A percentile compares a stretch with the other conserved stretches of the same genome.
Conservation (phyloP, 2,797 vertebrate genomes). For the Muscicapa comitata region DNA sequence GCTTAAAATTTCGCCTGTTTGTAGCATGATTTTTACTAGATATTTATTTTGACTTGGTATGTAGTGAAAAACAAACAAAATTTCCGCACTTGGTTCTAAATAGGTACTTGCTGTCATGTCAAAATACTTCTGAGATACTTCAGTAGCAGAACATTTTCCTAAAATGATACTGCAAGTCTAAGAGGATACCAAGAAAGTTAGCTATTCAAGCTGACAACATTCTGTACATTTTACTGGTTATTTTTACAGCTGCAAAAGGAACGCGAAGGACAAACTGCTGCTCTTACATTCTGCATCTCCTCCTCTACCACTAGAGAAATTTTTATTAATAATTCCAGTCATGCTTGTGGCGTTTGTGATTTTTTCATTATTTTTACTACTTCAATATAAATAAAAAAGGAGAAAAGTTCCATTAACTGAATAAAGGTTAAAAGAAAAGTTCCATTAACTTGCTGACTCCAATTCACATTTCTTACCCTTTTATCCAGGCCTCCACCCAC, state of each 20-base stretch:
- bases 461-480: background rate
- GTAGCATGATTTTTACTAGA: background rate
- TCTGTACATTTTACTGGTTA: constrained; percentile 1
- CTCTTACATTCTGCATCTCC: background rate
- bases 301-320: background rate
- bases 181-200: background rate
- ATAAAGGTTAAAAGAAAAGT: background rate
- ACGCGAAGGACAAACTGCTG: background rate
- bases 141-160: background rate
- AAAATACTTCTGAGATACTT: background rate
- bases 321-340: constrained; percentile 20
- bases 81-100: background rate
- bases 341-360: background rate
- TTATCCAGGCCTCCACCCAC: background rate
- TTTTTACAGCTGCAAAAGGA: constrained; percentile 50
- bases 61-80: background rate
- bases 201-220: background rate
- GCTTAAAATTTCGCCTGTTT: background rate
- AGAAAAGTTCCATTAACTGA: background rate
- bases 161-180: background rate
- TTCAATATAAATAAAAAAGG: background rate
- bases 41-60: background rate
- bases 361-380: background rate
- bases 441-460: background rate
- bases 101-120: background rate